Percentiles rank a stretch among this genome's conserved stretches.
These are phyloP conservation scores for Phoenicopterus ruber DNA, from an alignment of 2,113 vertebrate species.

Conservation along the genomic window DNA sequence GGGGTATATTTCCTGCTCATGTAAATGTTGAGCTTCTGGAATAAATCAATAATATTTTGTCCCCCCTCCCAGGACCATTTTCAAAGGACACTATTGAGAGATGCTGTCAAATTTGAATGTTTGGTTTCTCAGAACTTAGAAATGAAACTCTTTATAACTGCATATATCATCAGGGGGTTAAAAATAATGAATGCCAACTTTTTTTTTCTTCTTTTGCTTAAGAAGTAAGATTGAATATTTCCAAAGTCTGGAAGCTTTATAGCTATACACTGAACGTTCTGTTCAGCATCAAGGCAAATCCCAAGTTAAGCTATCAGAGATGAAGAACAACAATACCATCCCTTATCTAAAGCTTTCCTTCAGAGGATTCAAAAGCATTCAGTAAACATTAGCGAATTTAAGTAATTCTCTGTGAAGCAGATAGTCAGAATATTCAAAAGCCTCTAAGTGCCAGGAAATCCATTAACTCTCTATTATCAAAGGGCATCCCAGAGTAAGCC, in stretches of 20 bases:
- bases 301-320: not conserved
- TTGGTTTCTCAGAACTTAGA: not conserved
- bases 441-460: constrained; percentile 1
- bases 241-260: not conserved
- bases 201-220: not conserved
- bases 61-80: not conserved
- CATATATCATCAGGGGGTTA: not conserved
- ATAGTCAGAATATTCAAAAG: constrained; percentile 25
- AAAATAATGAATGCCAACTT: not conserved
- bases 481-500: not conserved
- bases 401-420: constrained; percentile 22
- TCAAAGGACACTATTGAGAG: constrained; percentile 3
- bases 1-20: constrained; percentile 30
- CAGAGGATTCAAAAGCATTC: not conserved
- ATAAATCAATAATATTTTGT: not conserved
- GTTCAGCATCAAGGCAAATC: constrained; percentile 33
- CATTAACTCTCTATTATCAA: constrained; percentile 24
- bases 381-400: not conserved
- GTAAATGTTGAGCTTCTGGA: constrained; percentile 22
- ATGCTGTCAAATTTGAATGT: not conserved
- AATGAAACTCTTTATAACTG: not conserved
- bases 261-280: not conserved
- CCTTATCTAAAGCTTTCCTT: constrained; percentile 21
- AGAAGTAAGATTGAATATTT: not conserved
- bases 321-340: not conserved